Percentiles rank a stretch among this genome's conserved stretches.
Evolutionary conservation across 2,113 vertebrate species (phyloP).

Genomic region (Psilopogon haemacephalus): DNA sequence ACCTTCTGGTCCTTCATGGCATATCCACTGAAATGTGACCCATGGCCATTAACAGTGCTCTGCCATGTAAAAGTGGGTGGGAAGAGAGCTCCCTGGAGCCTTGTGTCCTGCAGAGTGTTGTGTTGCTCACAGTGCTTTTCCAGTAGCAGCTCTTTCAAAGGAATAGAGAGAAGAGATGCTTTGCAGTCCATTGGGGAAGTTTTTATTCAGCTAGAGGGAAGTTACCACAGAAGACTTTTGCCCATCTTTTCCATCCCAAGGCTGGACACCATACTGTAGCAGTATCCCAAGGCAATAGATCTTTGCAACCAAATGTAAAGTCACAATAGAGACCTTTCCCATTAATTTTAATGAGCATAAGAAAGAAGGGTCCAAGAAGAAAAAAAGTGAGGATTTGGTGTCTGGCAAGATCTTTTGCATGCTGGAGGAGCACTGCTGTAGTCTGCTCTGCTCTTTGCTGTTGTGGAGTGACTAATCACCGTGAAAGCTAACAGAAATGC

Average conservation of each 20-base stretch:
- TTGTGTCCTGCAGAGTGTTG: neutral
- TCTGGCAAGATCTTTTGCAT: conserved; percentile 40
- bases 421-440: neutral
- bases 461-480: conserved; percentile 33
- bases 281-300: neutral
- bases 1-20: neutral
- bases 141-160: neutral
- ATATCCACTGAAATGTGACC: neutral
- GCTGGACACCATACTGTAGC: neutral
- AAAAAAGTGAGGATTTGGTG: conserved; percentile 26
- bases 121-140: neutral
- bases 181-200: neutral
- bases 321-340: neutral
- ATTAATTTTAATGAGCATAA: conserved; percentile 20
- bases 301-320: neutral
- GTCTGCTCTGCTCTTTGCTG: conserved; percentile 4
- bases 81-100: neutral
- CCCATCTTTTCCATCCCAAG: neutral
- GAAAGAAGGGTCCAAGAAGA: neutral
- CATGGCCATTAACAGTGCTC: neutral
- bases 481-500: conserved; percentile 45
- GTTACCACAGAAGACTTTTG: neutral
- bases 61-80: neutral
- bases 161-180: neutral
- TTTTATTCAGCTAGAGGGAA: neutral